Conservation (phyloP, 2,113 vertebrate genomes). For the Ceuthmochares aereus region DNA sequence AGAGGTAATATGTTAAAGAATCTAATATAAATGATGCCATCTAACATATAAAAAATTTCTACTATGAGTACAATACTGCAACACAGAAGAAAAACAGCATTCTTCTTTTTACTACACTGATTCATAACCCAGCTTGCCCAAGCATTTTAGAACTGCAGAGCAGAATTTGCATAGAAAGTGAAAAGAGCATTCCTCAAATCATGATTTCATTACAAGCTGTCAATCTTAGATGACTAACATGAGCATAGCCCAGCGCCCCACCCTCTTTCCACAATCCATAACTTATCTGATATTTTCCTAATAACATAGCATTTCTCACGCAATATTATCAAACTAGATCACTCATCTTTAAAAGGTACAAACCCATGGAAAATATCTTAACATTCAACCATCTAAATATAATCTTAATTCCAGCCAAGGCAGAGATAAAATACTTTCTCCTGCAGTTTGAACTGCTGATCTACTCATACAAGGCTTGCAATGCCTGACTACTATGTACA, state of each 20-base stretch:
- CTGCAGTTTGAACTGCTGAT: neutral
- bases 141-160: neutral
- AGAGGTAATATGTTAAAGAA: neutral
- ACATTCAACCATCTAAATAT: neutral
- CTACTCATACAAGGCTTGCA: neutral
- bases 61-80: neutral
- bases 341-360: neutral
- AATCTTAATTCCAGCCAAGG: neutral
- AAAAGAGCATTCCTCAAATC: neutral
- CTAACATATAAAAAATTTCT: neutral
- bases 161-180: neutral
- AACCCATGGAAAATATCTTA: neutral
- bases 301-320: neutral
- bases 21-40: neutral
- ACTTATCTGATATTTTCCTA: neutral
- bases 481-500: neutral
- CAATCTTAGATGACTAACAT: slow-evolving; percentile 36
- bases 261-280: slow-evolving; percentile 33
- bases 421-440: neutral
- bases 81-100: neutral
- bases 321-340: neutral
- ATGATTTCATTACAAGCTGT: slow-evolving; percentile 26
- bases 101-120: neutral
- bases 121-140: neutral
- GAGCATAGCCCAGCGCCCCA: slow-evolving; percentile 39